Conservation (phyloP, 2,888 invertebrate genomes). For the Lasiommata megera region DNA sequence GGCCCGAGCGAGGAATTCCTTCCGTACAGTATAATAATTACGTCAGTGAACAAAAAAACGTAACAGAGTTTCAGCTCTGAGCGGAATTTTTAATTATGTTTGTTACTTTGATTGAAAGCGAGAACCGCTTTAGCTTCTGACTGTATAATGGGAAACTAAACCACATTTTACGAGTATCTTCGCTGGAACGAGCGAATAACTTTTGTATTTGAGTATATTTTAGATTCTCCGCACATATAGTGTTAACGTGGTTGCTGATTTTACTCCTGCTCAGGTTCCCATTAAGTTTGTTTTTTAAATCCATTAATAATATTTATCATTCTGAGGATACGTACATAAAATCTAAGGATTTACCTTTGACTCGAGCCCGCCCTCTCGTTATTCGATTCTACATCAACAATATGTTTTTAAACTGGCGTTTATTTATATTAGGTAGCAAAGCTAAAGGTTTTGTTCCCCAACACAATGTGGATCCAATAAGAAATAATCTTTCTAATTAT, state of each 20-base stretch:
- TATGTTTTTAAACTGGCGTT: too few relatives aligned
- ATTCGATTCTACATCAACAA: too few relatives aligned
- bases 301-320: too few relatives aligned
- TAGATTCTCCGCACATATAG: background rate
- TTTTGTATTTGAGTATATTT: constrained; percentile 26
- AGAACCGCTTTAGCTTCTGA: constrained; percentile 44
- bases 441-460: too few relatives aligned
- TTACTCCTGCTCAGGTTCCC: background rate
- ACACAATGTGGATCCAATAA: too few relatives aligned
- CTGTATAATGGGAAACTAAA: constrained; percentile 32
- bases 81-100: constrained; percentile 49
- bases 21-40: constrained; percentile 27
- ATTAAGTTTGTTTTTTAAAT: too few relatives aligned
- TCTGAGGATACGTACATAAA: too few relatives aligned
- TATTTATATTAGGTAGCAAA: too few relatives aligned
- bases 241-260: background rate
- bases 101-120: constrained; percentile 45
- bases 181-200: constrained; percentile 48
- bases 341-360: too few relatives aligned
- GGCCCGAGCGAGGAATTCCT: constrained; percentile 23
- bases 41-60: constrained; percentile 26
- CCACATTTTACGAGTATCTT: constrained; percentile 30
- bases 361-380: too few relatives aligned
- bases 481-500: too few relatives aligned
- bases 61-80: constrained; percentile 26